phyloP scores from a whole-genome alignment of 2,113 vertebrate species.

The Cyphomyrus plagiostoma region DNA sequence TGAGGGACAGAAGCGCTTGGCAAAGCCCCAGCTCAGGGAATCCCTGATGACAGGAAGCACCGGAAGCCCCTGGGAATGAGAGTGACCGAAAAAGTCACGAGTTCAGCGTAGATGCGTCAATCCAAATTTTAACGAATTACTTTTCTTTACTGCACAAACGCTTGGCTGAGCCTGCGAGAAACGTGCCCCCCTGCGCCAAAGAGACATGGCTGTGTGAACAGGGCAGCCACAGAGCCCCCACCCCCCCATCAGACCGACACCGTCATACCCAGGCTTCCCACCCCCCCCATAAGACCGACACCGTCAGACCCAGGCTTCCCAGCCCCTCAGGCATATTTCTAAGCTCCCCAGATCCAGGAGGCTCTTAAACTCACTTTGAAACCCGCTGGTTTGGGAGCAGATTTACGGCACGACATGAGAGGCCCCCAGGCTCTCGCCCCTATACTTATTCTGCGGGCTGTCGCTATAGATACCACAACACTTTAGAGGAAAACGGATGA shows the following conservation, averaged over 20 bases:
- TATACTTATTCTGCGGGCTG: background rate
- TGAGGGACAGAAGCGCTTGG: slow-evolving; percentile 49
- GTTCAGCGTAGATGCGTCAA: background rate
- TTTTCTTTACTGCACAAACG: background rate
- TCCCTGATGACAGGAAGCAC: slow-evolving; percentile 44
- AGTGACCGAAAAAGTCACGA: background rate
- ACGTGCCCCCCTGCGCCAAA: background rate
- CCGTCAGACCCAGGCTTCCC: too few species aligned
- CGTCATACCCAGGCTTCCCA: background rate
- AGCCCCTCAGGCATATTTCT: background rate
- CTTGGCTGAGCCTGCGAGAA: background rate
- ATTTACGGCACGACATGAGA: background rate
- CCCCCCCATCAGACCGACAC: background rate
- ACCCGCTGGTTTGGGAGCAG: background rate
- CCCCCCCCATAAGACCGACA: too few species aligned
- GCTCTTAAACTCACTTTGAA: background rate
- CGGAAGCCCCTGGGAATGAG: background rate
- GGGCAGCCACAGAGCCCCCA: background rate
- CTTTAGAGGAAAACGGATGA: background rate
- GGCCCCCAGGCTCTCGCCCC: background rate
- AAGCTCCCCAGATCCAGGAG: background rate
- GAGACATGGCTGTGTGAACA: background rate
- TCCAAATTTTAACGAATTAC: background rate
- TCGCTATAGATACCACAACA: background rate
- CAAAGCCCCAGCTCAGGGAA: slow-evolving; percentile 24